Evolutionary conservation across 2,888 invertebrate genomes (phyloP).

Genomic region (Fragum fragum): DNA sequence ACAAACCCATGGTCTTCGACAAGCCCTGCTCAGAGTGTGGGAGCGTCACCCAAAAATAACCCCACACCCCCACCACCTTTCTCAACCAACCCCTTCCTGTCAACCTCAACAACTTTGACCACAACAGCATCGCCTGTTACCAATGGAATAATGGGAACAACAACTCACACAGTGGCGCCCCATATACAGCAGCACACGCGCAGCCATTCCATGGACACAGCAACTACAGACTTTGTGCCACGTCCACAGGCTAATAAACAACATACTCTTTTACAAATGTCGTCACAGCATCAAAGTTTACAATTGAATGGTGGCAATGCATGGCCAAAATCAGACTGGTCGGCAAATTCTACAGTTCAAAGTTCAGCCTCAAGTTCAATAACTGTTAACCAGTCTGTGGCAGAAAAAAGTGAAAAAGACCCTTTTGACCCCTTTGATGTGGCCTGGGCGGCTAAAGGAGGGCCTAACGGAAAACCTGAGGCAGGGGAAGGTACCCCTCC

Average conservation of each 20-base stretch:
- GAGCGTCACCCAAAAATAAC: slow-evolving; percentile 32
- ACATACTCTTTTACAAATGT: slow-evolving; percentile 80
- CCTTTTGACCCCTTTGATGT: slow-evolving; percentile 93
- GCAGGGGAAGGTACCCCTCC: slow-evolving; percentile 39
- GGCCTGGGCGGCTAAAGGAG: slow-evolving; percentile 94
- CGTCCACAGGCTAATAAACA: slow-evolving; percentile 64
- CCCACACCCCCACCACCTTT: slow-evolving; percentile 56
- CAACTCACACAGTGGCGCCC: slow-evolving; percentile 45
- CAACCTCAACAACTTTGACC: slow-evolving; percentile 45
- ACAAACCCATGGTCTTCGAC: slow-evolving; percentile 80
- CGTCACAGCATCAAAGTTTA: slow-evolving; percentile 85
- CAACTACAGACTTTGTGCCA: slow-evolving; percentile 17
- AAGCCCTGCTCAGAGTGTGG: slow-evolving; percentile 33
- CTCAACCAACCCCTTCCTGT: slow-evolving; percentile 74
- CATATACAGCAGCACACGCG: slow-evolving; percentile 74
- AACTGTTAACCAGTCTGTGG: slow-evolving; percentile 36
- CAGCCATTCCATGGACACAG: slow-evolving; percentile 85
- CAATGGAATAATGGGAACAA: slow-evolving; percentile 48
- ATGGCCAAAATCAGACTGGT: slow-evolving; percentile 54
- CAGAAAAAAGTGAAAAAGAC: slow-evolving; percentile 27
- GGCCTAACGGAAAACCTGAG: slow-evolving; percentile 89
- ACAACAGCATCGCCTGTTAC: slow-evolving; percentile 34
- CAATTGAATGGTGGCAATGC: slow-evolving; percentile 74
- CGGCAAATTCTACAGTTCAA: slow-evolving; percentile 24
- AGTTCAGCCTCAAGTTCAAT: slow-evolving; percentile 51